phyloP scores from a whole-genome alignment of 1,140 invertebrate species.

The Mesaphorura yosii region DNA sequence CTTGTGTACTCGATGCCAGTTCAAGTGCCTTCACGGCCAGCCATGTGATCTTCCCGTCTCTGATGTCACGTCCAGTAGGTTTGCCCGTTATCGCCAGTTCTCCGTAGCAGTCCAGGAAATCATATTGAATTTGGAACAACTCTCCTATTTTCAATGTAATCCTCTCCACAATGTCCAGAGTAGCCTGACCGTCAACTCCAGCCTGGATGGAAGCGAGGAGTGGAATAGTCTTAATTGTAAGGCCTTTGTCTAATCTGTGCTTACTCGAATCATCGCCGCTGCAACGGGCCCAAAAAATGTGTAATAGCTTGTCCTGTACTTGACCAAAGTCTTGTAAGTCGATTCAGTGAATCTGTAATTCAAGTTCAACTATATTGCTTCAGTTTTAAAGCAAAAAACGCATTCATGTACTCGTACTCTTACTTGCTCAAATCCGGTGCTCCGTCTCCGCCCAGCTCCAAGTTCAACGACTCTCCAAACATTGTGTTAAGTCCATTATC shows the following conservation, averaged over 20 bases:
- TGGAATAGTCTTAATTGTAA: neutral
- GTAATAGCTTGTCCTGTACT: constrained; percentile 57
- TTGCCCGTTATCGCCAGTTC: constrained; percentile 75
- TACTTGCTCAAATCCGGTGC: neutral
- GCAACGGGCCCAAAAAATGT: constrained; percentile 50
- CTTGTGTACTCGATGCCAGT: neutral
- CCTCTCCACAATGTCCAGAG: constrained; percentile 42
- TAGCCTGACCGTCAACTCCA: neutral
- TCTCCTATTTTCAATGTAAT: constrained; percentile 87
- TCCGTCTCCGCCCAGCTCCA: neutral
- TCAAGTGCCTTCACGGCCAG: constrained; percentile 40
- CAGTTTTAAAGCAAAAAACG: neutral
- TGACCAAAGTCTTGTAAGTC: constrained; percentile 47
- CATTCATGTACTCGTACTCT: neutral
- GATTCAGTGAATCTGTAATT: constrained; percentile 36
- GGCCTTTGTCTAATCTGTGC: too few species aligned
- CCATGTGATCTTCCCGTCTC: constrained; percentile 94
- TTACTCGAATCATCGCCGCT: constrained; percentile 44
- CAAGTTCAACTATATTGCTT: too few species aligned
- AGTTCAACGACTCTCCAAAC: constrained; percentile 8
- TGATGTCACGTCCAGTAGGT: constrained; percentile 77
- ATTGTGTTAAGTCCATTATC: constrained; percentile 41
- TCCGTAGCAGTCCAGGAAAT: constrained; percentile 89
- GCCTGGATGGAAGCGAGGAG: neutral
- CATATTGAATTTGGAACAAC: constrained; percentile 89